Evolutionary conservation across 2,113 vertebrate species (phyloP).

Genomic region (Sceloporus tristichus): DNA sequence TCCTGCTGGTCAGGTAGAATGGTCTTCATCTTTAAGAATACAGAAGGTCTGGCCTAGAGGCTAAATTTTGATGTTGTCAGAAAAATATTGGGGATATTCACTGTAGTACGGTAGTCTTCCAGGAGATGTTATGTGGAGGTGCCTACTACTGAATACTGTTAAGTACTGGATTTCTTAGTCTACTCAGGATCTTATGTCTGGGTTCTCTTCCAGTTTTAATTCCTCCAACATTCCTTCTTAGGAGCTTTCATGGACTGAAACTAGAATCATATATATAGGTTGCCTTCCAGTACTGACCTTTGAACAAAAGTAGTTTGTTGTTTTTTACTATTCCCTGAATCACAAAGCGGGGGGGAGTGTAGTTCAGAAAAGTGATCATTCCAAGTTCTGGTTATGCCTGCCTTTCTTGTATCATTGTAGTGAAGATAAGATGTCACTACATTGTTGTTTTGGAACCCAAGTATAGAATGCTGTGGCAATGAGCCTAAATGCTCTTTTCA

Average conservation of each 20-base stretch:
- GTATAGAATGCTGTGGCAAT: background rate
- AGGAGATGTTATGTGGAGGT: background rate
- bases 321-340: no score
- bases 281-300: no score
- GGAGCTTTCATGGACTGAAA: background rate
- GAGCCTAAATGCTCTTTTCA: background rate
- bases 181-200: background rate
- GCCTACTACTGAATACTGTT: background rate
- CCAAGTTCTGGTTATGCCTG: background rate
- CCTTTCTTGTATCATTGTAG: background rate
- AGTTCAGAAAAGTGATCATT: no score
- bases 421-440: background rate
- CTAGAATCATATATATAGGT: no score
- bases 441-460: background rate
- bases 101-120: background rate
- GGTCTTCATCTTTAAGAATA: background rate
- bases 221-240: no score
- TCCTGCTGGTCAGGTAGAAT: background rate
- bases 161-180: background rate
- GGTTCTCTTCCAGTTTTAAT: no score
- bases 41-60: background rate
- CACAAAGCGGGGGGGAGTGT: no score
- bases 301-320: no score
- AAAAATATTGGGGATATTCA: background rate
- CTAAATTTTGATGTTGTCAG: background rate